Evolutionary conservation across 2,888 invertebrate species (phyloP), one percentile per base, ranked within the genome.

Genomic region (Choreutis nemorana): DNA sequence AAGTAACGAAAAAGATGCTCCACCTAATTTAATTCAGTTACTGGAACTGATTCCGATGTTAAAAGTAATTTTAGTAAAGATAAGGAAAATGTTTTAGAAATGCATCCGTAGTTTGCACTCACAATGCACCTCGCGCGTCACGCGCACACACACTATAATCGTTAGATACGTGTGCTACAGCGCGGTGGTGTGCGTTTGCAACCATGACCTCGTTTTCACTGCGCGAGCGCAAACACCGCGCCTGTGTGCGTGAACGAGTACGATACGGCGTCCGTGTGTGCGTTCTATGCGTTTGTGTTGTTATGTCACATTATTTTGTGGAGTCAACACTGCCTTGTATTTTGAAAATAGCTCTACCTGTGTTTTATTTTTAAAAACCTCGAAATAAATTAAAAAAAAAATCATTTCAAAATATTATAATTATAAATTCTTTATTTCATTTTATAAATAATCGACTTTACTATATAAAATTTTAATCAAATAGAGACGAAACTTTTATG

Each of bases 251-350:
- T 41, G 49, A n/a, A n/a, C n/a, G n/a, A n/a, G n/a, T n/a, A n/a
- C 31, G 44, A 28, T 32, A 2, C 10, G 37, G 40, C 36, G 43
- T 41, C 45, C 33, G 40, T 34, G 34, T 26, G 36, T 36, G 31
- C 39, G 41, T 49, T 23, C 21, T 26, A 29, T 33, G 33, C 12
- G 26, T 15, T n/a, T 26, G 26, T 26, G 26, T 26, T 23, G 54
- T 64, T 66, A 65, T 67, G 67, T 67, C 67, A 67, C 57, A 48
- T n/a, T n/a, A n/a, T n/a, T n/a, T n/a, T n/a, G n/a, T n/a, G n/a
- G n/a, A n/a, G n/a, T n/a, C n/a, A n/a, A n/a, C n/a, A n/a, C n/a
- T n/a, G n/a, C n/a, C n/a, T n/a, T n/a, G n/a, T n/a, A n/a, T n/a
- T n/a, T n/a, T n/a, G n/a, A n/a, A n/a, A n/a, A n/a, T n/a, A n/a